Base-by-base conservation (phyloP, 2,888 invertebrate species). In the Amaurobius ferox region DNA sequence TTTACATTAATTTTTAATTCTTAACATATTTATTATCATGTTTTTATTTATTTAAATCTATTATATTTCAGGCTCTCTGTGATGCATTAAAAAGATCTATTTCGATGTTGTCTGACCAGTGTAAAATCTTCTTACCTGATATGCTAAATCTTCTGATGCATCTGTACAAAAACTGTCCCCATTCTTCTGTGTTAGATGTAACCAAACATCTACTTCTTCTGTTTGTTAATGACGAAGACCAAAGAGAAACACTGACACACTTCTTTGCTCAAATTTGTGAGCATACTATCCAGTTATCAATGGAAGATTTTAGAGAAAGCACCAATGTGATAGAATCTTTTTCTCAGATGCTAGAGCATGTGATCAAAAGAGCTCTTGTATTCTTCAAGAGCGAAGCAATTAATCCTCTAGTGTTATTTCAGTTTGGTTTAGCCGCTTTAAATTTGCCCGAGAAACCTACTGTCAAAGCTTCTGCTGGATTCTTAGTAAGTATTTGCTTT, bases 251-350 rank as follows among this genome's bases (percentile, higher is more conserved):
- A 48, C 88, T 90, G 48, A 93, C 93, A 91, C 91, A 92, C 1
- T 88, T 91, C 68, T 90, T 92, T 74, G 89, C 90, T n/a, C 88
- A 90, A 70, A 89, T 91, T 1, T 90, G 90, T 88, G 89, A 89
- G 55, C 89, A 89, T 88, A 91, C 91, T 6, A 79, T 86, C 39
- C 67, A 73, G n/a, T 28, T 87, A 2, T 87, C 80, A 7, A 77
- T 77, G 77, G 71, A 73, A 71, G 88, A 89, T 91, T 90, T 94
- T 71, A 92, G 93, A 1, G 94, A 94, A 74, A 93, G 93, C 76
- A 92, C 94, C 0, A 95, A 95, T 90, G 92, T 96, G 28, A 92
- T 95, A 61, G 95, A 95, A 90, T 94, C 93, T 0, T 94, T 95
- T 89, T 94, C 95, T 91, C 90, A 92, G 1, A 91, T 95, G 88